A percentile compares a stretch with the other conserved stretches of the same genome.
phyloP scores from a whole-genome alignment of 2,888 invertebrate species.

The Torymus texanus region DNA sequence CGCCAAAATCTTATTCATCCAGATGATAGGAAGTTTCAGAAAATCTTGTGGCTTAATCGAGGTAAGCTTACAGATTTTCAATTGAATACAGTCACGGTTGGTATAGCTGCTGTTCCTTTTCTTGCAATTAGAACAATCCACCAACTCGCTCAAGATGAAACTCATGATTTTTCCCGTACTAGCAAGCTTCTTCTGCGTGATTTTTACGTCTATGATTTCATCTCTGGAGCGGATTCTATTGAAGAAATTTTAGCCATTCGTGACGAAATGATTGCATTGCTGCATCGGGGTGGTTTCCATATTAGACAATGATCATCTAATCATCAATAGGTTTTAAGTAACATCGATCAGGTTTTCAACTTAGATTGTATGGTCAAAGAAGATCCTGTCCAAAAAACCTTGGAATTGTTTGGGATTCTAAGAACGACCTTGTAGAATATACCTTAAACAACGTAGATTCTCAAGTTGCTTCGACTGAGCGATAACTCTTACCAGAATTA shows the following conservation, averaged over 20 bases:
- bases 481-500: neutral
- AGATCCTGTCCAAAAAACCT: conserved; percentile 38
- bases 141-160: conserved; percentile 53
- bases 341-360: conserved; percentile 24
- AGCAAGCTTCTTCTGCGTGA: conserved; percentile 52
- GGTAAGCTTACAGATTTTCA: no score
- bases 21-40: no score
- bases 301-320: no score
- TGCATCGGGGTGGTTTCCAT: no score
- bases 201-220: conserved; percentile 64
- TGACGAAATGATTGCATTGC: neutral
- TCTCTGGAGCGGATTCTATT: conserved; percentile 56
- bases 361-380: conserved; percentile 31
- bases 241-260: conserved; percentile 48
- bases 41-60: no score
- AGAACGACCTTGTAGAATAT: neutral
- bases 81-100: conserved; percentile 23
- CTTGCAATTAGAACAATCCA: conserved; percentile 58
- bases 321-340: conserved; percentile 4
- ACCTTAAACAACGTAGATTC: neutral
- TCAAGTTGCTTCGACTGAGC: neutral
- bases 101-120: conserved; percentile 57
- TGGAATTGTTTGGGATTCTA: neutral
- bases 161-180: conserved; percentile 51
- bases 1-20: no score